These are phyloP conservation scores for Trissolcus brochymenae DNA, from an alignment of 2,888 invertebrate species.

Conservation along the genomic window DNA sequence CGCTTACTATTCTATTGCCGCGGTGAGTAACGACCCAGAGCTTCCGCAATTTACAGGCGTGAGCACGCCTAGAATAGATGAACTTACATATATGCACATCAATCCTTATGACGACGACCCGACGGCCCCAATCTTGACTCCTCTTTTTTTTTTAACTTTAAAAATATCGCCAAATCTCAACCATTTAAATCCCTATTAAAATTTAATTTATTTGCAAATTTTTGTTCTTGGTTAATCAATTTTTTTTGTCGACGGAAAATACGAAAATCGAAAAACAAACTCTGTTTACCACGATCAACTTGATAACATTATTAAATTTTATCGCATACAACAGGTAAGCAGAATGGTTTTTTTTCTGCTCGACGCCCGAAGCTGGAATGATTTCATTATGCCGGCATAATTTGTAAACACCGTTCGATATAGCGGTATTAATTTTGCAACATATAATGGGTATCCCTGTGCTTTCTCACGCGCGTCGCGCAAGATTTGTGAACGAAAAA, in stretches of 20 bases:
- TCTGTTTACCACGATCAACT: not conserved
- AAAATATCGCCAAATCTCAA: slow-evolving; percentile 27
- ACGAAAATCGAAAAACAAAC: not conserved
- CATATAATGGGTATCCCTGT: slow-evolving; percentile 23
- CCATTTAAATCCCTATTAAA: no score
- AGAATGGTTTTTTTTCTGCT: slow-evolving; percentile 21
- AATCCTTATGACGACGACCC: slow-evolving; percentile 49
- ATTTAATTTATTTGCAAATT: no score
- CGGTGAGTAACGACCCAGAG: slow-evolving; percentile 53
- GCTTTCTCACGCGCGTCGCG: slow-evolving; percentile 36
- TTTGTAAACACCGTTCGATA: slow-evolving; percentile 54
- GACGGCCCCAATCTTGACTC: slow-evolving; percentile 31
- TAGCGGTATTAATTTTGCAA: slow-evolving; percentile 52
- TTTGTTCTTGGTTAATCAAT: no score
- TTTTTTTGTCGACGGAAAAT: not conserved
- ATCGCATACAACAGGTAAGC: slow-evolving; percentile 34
- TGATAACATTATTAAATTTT: slow-evolving; percentile 27
- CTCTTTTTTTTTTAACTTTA: slow-evolving; percentile 26
- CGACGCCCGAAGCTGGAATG: slow-evolving; percentile 35
- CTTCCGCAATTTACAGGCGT: slow-evolving; percentile 49
- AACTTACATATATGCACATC: slow-evolving; percentile 36
- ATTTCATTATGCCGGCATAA: slow-evolving; percentile 52
- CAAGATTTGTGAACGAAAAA: not conserved
- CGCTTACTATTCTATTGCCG: slow-evolving; percentile 61
- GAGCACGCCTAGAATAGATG: slow-evolving; percentile 34